phyloP scores from a whole-genome alignment of 2,888 invertebrate genomes.

The Metacarcinus magister region DNA sequence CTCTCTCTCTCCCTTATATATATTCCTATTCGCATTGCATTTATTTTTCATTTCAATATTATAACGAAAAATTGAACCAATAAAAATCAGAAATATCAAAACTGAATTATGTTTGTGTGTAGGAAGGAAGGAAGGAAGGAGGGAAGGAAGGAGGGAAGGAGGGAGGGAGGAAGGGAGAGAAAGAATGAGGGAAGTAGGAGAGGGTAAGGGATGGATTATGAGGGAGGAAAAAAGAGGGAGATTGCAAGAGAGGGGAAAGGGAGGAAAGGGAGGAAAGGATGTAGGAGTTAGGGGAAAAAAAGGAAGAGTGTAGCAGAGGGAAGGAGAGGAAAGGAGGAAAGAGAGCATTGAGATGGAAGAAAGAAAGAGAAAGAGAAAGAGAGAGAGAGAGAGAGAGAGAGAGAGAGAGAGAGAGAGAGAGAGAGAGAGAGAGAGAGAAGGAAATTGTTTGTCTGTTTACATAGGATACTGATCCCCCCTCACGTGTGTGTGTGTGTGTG shows the following conservation, averaged over 20 bases:
- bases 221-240: neutral
- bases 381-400: neutral
- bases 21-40: too few relatives aligned
- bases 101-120: neutral
- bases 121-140: neutral
- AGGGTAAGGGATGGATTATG: neutral
- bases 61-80: neutral
- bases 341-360: neutral
- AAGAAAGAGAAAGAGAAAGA: neutral
- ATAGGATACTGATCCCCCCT: neutral
- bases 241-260: neutral
- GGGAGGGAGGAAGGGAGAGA: neutral
- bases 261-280: neutral
- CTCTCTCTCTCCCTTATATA: neutral
- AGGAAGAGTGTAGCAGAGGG: neutral
- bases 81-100: neutral
- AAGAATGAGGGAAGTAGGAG: neutral
- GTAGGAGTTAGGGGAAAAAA: neutral
- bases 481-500: neutral
- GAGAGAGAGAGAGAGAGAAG: too few relatives aligned
- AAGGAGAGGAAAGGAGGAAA: neutral
- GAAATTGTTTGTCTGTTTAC: neutral
- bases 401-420: neutral
- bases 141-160: neutral
- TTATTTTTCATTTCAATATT: too few relatives aligned